Percentiles rank a stretch among this genome's conserved stretches.
Conservation (phyloP, 2,888 invertebrate species). For the Papilio protenor region DNA sequence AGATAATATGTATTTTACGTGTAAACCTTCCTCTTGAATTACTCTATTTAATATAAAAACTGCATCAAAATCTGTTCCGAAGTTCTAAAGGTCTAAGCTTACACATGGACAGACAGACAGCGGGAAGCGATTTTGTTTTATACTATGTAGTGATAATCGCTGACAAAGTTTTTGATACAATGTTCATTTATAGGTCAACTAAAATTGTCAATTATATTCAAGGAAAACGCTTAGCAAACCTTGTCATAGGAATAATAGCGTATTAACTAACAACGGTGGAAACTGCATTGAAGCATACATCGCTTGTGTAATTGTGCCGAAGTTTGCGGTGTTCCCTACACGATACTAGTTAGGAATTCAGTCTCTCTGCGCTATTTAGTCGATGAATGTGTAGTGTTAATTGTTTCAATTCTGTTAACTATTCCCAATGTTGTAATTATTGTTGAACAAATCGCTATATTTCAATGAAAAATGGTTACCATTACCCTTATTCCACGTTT, state of each 20-base stretch:
- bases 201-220: neutral
- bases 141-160: too few species aligned
- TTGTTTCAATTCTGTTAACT: neutral
- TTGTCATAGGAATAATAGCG: neutral
- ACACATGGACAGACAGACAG: too few species aligned
- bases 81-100: too few species aligned
- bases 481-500: neutral
- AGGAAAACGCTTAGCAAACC: neutral
- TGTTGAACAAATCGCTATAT: neutral
- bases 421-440: neutral
- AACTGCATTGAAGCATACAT: conserved; percentile 11
- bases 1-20: too few species aligned
- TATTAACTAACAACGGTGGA: neutral
- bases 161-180: too few species aligned
- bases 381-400: conserved; percentile 4
- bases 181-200: too few species aligned
- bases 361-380: conserved; percentile 21
- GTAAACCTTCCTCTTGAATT: too few species aligned
- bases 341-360: conserved; percentile 6
- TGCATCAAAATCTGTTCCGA: too few species aligned
- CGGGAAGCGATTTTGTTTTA: too few species aligned
- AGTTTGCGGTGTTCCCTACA: conserved; percentile 1
- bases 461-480: neutral
- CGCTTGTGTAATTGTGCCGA: conserved; percentile 9
- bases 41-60: too few species aligned